These are phyloP conservation scores for Phaethornis superciliosus DNA, from an alignment of 2,113 vertebrate species.

Conservation along the genomic window DNA sequence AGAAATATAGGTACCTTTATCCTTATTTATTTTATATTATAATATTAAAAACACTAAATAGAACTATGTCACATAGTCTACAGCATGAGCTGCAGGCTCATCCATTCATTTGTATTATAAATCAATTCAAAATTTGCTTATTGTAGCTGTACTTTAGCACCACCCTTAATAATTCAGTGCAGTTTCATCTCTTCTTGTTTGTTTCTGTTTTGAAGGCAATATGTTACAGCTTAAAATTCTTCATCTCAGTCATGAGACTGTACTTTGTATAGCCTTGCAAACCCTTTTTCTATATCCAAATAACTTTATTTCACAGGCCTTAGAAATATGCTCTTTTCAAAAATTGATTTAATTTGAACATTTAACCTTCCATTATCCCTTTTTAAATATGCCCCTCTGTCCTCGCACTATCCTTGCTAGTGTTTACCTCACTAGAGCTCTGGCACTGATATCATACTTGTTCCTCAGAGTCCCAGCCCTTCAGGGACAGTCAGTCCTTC, in stretches of 20 bases:
- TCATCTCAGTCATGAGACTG: no score
- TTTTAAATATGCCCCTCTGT: not conserved
- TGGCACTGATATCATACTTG: not conserved
- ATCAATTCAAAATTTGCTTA: not conserved
- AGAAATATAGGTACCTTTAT: not conserved
- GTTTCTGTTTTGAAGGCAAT: not conserved
- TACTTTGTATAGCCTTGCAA: not conserved
- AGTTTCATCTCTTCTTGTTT: not conserved
- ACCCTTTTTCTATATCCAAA: not conserved
- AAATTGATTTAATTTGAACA: not conserved
- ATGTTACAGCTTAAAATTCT: not conserved
- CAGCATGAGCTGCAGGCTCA: not conserved
- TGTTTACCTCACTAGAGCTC: not conserved
- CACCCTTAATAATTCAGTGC: not conserved
- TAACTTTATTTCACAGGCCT: not conserved
- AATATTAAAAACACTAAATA: not conserved
- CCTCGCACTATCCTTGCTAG: not conserved
- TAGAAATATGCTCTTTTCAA: not conserved
- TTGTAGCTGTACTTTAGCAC: not conserved
- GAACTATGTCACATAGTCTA: not conserved
- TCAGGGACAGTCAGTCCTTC: not conserved
- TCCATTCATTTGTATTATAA: not conserved
- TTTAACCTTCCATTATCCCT: not conserved
- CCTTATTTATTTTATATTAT: not conserved
- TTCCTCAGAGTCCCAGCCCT: not conserved